phyloP scores from a whole-genome alignment of 2,888 invertebrate species.

The Lasioglossum malachurum region DNA sequence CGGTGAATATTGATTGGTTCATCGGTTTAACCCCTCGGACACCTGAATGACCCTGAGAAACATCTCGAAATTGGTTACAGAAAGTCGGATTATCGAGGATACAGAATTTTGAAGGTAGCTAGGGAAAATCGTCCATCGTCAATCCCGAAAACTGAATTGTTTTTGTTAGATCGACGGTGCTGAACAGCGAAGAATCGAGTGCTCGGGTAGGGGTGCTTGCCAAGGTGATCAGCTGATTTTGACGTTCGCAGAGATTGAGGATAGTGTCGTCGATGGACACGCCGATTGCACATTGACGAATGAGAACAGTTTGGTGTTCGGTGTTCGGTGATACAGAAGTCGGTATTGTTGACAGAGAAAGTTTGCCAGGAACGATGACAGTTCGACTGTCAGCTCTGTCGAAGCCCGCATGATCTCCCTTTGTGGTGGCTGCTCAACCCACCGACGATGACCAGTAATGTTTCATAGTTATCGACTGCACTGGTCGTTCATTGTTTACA shows the following conservation, averaged over 20 bases:
- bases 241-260: neutral
- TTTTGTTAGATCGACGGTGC: neutral
- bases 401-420: neutral
- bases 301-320: neutral
- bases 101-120: too few relatives aligned
- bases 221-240: slow-evolving; percentile 43
- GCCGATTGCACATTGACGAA: neutral
- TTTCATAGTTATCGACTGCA: neutral
- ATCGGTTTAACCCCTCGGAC: neutral
- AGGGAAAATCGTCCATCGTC: too few relatives aligned
- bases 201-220: neutral
- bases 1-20: slow-evolving; percentile 51
- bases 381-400: neutral
- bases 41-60: too few relatives aligned
- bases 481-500: slow-evolving; percentile 15
- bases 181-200: neutral
- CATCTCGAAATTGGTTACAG: too few relatives aligned
- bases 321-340: neutral
- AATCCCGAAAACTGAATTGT: neutral
- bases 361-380: neutral
- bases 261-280: neutral
- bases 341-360: neutral
- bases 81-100: too few relatives aligned
- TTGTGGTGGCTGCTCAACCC: neutral
- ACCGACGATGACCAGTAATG: slow-evolving; percentile 42